A percentile compares a stretch with the other conserved stretches of the same genome.
These are phyloP conservation scores for Amblyopsis rosae DNA, from an alignment of 2,113 vertebrate species.

Conservation along the genomic window DNA sequence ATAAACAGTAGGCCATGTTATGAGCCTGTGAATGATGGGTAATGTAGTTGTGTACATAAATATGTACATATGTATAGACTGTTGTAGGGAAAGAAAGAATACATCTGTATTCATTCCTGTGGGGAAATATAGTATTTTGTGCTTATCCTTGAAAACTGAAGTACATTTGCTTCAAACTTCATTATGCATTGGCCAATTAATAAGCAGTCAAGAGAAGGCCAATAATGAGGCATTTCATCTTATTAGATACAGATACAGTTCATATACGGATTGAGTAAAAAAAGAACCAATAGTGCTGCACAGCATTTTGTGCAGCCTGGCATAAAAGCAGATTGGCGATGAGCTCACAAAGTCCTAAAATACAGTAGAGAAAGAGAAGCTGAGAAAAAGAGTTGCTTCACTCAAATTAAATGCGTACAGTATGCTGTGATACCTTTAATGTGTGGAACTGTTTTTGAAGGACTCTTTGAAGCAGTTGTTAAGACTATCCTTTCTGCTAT, in stretches of 20 bases:
- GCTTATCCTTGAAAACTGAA: background rate
- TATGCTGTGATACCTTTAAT: slow-evolving; percentile 15
- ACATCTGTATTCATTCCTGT: background rate
- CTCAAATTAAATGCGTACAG: slow-evolving; percentile 42
- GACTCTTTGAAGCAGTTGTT: slow-evolving; percentile 18
- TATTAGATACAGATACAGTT: slow-evolving; percentile 46
- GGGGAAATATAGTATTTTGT: background rate
- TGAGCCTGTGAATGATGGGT: no score
- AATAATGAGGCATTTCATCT: slow-evolving; percentile 36
- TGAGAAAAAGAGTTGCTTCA: slow-evolving; percentile 21
- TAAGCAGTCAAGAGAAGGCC: slow-evolving; percentile 58
- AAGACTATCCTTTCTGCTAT: slow-evolving; percentile 3
- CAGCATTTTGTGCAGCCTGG: slow-evolving; percentile 20
- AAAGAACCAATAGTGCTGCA: slow-evolving; percentile 29
- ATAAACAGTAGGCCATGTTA: no score
- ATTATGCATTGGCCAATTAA: slow-evolving; percentile 43
- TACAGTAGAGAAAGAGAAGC: slow-evolving; percentile 8
- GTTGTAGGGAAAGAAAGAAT: no score
- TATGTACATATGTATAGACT: no score
- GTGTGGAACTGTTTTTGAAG: slow-evolving; percentile 28
- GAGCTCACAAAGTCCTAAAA: slow-evolving; percentile 37
- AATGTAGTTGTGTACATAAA: no score
- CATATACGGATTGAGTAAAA: slow-evolving; percentile 39
- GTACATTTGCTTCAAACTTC: slow-evolving; percentile 24
- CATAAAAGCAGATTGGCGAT: slow-evolving; percentile 47